phyloP scores from a whole-genome alignment of 2,797 vertebrate species.

The Amblyopsis hoosieri region DNA sequence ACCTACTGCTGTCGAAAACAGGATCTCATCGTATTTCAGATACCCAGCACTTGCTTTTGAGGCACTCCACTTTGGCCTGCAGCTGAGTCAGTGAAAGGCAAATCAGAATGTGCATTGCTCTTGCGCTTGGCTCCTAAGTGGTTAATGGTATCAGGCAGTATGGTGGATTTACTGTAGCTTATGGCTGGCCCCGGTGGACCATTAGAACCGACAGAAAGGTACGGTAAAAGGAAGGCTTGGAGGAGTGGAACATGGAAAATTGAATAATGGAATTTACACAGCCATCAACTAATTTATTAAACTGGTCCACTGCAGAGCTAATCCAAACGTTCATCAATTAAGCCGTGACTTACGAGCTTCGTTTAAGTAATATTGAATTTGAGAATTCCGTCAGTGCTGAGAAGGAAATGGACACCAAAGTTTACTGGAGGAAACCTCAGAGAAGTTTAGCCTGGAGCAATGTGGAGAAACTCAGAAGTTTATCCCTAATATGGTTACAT shows the following conservation, averaged over 20 bases:
- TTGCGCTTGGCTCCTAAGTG: slow-evolving; percentile 44
- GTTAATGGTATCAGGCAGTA: slow-evolving; percentile 76
- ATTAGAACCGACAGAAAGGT: slow-evolving; percentile 27
- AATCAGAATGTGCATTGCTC: slow-evolving; percentile 46
- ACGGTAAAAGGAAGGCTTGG: neutral
- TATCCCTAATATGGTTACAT: slow-evolving; percentile 30
- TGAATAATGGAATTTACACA: slow-evolving; percentile 18
- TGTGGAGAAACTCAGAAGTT: slow-evolving; percentile 12
- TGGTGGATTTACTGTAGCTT: slow-evolving; percentile 37
- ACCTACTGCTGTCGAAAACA: slow-evolving; percentile 42
- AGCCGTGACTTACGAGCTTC: neutral
- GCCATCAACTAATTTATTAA: slow-evolving; percentile 13
- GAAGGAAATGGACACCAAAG: slow-evolving; percentile 1
- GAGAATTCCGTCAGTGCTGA: neutral
- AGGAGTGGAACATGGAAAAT: neutral
- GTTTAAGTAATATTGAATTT: too few relatives aligned
- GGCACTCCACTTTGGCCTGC: slow-evolving; percentile 5
- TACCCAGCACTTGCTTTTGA: slow-evolving; percentile 24
- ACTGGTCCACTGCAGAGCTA: slow-evolving; percentile 1
- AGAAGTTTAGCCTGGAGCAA: neutral
- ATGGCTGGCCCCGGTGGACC: slow-evolving; percentile 31
- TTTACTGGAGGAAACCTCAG: neutral
- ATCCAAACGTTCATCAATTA: neutral
- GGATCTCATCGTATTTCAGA: slow-evolving; percentile 51
- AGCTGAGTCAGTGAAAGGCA: slow-evolving; percentile 45